phyloP scores from a whole-genome alignment of 2,113 vertebrate genomes.

The Scophthalmus maximus region DNA sequence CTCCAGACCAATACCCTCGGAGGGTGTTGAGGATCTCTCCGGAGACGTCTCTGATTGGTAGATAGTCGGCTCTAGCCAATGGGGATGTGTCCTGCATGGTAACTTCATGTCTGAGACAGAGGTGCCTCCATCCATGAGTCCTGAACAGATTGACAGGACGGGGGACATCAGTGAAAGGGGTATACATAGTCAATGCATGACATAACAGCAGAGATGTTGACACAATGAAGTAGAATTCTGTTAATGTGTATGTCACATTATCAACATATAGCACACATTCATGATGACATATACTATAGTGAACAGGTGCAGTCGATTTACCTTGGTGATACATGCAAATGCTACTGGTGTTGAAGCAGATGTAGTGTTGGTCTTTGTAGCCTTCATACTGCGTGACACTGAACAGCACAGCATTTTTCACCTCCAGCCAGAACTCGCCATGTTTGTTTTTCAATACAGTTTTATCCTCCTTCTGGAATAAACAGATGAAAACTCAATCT shows the following conservation, averaged over 20 bases:
- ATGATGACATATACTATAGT: background rate
- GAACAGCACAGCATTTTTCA: slow-evolving; percentile 90
- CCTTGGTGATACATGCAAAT: slow-evolving; percentile 95
- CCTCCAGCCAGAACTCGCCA: slow-evolving; percentile 95
- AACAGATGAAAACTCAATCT: background rate
- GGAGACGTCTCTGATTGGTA: slow-evolving; percentile 89
- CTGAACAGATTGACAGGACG: slow-evolving; percentile 69
- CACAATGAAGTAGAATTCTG: background rate
- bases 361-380: slow-evolving; percentile 93
- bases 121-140: slow-evolving; percentile 86
- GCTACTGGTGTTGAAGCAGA: slow-evolving; percentile 92
- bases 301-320: slow-evolving; percentile 62
- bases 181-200: background rate
- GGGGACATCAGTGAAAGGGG: background rate
- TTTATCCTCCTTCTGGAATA: slow-evolving; percentile 86
- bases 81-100: slow-evolving; percentile 89
- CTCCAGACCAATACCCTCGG: slow-evolving; percentile 89
- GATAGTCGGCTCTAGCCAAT: slow-evolving; percentile 95
- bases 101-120: slow-evolving; percentile 85
- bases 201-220: background rate
- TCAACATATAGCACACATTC: background rate
- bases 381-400: slow-evolving; percentile 94
- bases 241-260: background rate
- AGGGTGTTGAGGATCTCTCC: slow-evolving; percentile 78
- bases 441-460: slow-evolving; percentile 86